Conservation (phyloP, 2,797 vertebrate species). For the Sebastes melanostomus region DNA sequence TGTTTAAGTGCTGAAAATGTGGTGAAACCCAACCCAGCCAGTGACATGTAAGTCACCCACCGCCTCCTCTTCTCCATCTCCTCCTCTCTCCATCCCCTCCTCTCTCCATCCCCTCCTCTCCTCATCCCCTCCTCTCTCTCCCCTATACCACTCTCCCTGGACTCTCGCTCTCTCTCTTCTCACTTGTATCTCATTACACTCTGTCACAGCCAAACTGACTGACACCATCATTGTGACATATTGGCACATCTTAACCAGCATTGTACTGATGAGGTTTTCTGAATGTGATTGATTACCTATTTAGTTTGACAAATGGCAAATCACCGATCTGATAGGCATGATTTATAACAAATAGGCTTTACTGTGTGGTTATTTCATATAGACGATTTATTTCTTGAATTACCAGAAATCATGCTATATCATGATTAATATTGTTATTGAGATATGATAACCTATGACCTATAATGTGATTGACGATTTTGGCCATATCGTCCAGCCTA, state of each 20-base stretch:
- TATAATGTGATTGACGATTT: too few relatives aligned
- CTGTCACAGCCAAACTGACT: not conserved
- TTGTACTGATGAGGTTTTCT: not conserved
- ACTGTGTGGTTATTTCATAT: too few relatives aligned
- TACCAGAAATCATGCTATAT: too few relatives aligned
- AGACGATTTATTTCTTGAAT: too few relatives aligned
- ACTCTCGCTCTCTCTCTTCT: not conserved
- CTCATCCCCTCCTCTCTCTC: too few relatives aligned
- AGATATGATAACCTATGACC: too few relatives aligned
- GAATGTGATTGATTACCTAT: not conserved
- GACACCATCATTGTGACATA: not conserved
- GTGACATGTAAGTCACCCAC: conserved; percentile 92
- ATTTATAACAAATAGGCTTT: too few relatives aligned
- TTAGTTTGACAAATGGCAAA: not conserved
- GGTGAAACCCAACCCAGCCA: conserved; percentile 92
- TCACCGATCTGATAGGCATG: too few relatives aligned
- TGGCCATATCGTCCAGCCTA: too few relatives aligned
- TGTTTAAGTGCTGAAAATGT: conserved; percentile 89
- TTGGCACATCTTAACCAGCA: not conserved
- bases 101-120: too few relatives aligned
- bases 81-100: too few relatives aligned
- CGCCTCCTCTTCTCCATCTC: not conserved
- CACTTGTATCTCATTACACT: not conserved
- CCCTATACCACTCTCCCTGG: not conserved
- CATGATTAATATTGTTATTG: too few relatives aligned